Evolutionary conservation across 2,113 vertebrate genomes (phyloP).

Genomic region (Notarius lentiginosus): DNA sequence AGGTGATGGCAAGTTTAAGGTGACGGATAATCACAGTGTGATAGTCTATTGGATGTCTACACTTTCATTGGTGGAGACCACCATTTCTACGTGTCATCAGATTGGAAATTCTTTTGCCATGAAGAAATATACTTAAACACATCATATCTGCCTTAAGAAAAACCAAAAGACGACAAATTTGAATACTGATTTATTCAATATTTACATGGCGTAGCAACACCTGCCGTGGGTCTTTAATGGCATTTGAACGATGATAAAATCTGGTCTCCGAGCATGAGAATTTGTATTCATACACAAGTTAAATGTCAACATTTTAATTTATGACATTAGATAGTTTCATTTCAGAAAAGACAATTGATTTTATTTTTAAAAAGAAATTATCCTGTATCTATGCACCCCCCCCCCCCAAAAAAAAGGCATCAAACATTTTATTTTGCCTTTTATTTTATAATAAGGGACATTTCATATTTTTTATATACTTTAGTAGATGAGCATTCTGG

Average conservation of each 20-base stretch:
- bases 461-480: not conserved
- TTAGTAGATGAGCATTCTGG: not conserved
- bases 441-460: not conserved
- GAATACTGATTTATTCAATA: constrained; percentile 19
- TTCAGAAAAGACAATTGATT: too few relatives aligned
- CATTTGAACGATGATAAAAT: not conserved
- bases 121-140: not conserved
- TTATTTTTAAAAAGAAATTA: too few relatives aligned
- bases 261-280: not conserved
- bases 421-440: not conserved
- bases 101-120: not conserved
- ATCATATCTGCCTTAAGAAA: not conserved
- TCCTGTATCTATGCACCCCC: too few relatives aligned
- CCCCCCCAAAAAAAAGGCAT: not conserved
- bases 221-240: not conserved
- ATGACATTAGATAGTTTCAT: not conserved
- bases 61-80: not conserved
- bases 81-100: not conserved
- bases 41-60: not conserved
- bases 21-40: not conserved
- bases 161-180: not conserved
- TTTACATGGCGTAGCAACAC: not conserved
- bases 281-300: not conserved
- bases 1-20: not conserved
- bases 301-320: not conserved